These are phyloP conservation scores for Lepisosteus osseus DNA, from an alignment of 2,113 vertebrate genomes.

Conservation along the genomic window DNA sequence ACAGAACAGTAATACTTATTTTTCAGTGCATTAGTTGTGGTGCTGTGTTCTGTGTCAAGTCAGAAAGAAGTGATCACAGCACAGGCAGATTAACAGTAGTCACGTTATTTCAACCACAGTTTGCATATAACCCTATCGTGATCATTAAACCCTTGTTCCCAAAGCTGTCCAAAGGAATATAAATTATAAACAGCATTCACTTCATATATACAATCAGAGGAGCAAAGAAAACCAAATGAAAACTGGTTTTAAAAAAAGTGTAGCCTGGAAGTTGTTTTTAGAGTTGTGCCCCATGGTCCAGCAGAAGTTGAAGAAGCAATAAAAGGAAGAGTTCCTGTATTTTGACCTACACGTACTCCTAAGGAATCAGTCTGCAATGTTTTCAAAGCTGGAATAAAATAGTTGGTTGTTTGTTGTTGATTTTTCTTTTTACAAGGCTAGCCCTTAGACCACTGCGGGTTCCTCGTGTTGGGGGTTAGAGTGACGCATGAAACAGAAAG, in stretches of 20 bases:
- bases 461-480: neutral
- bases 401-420: neutral
- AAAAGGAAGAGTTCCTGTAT: constrained; percentile 11
- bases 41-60: neutral
- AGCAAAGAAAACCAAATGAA: no score
- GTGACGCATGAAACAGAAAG: neutral
- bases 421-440: constrained; percentile 30
- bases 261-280: no score
- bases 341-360: constrained; percentile 26
- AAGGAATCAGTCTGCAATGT: neutral
- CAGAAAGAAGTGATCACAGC: neutral
- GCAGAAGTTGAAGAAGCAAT: constrained; percentile 15
- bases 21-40: constrained; percentile 1
- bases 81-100: neutral
- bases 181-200: no score
- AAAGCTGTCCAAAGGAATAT: no score
- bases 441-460: constrained; percentile 57
- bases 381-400: constrained; percentile 4
- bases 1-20: constrained; percentile 5
- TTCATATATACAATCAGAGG: no score
- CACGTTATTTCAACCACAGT: neutral
- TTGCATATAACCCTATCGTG: neutral
- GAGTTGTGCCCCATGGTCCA: no score
- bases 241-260: neutral
- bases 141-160: no score